phyloP scores from a whole-genome alignment of 2,113 vertebrate species.

The Erinaceus europaeus region DNA sequence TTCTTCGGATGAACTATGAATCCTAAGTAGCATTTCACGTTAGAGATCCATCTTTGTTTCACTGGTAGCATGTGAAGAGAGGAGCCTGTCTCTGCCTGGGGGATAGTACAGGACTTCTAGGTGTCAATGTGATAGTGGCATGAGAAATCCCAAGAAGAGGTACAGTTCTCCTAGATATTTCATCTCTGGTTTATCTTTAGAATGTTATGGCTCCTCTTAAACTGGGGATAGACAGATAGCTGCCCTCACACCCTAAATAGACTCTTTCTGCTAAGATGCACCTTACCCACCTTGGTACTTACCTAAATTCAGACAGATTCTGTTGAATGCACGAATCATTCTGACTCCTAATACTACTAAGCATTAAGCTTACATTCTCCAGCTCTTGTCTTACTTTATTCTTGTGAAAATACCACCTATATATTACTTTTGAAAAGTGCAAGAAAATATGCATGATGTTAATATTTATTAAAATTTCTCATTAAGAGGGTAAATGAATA shows the following conservation, averaged over 20 bases:
- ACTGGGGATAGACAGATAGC: not conserved
- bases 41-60: not conserved
- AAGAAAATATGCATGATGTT: not conserved
- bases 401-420: too few species aligned
- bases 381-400: not conserved
- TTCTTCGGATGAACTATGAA: not conserved
- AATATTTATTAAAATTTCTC: not conserved
- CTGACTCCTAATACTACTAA: not conserved
- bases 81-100: not conserved
- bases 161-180: not conserved
- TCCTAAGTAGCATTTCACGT: not conserved
- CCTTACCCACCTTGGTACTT: not conserved
- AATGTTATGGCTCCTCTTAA: not conserved
- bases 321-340: not conserved
- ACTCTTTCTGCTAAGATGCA: not conserved
- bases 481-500: not conserved
- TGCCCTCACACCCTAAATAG: not conserved
- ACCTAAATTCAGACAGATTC: not conserved
- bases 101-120: not conserved
- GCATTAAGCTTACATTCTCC: not conserved
- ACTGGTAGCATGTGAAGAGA: not conserved
- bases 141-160: not conserved
- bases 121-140: accelerated
- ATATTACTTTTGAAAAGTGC: not conserved
- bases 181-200: not conserved